phyloP scores from a whole-genome alignment of 92 coral and sea anemone genomes.

The Montipora capitata region DNA sequence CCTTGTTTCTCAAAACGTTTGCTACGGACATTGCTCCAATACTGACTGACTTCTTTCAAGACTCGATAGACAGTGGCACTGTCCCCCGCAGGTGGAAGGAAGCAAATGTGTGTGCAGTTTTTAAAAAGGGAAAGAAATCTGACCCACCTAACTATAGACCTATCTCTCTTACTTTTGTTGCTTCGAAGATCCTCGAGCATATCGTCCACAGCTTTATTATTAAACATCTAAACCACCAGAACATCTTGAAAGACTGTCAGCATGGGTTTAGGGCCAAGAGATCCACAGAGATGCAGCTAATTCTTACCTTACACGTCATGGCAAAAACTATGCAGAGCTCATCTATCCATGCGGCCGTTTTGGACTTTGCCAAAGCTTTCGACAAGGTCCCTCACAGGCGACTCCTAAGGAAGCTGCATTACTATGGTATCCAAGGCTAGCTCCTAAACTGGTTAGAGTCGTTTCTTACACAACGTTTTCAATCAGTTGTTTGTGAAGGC shows the following conservation, averaged over 20 bases:
- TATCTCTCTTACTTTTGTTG: conserved; percentile 54
- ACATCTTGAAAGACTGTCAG: conserved; percentile 20
- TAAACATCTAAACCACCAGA: conserved; percentile 34
- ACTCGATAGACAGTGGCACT: conserved; percentile 38
- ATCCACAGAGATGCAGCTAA: conserved; percentile 15
- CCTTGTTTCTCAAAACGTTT: conserved; percentile 55
- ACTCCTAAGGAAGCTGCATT: conserved; percentile 44
- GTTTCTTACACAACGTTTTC: conserved; percentile 36
- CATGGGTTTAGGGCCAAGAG: conserved; percentile 40
- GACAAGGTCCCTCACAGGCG: conserved; percentile 54
- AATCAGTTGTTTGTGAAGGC: conserved; percentile 46
- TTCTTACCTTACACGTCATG: conserved; percentile 45
- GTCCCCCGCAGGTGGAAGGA: conserved; percentile 39
- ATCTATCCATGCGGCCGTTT: conserved; percentile 38
- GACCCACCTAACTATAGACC: conserved; percentile 63
- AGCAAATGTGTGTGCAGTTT: background rate
- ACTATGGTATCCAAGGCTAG: conserved; percentile 7
- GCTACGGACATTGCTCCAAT: conserved; percentile 24
- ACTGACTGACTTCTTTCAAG: conserved; percentile 22
- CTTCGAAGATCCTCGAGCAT: conserved; percentile 62
- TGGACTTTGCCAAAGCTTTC: conserved; percentile 58
- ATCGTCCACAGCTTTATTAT: conserved; percentile 44
- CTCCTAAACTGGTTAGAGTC: conserved; percentile 57
- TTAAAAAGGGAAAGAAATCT: conserved; percentile 32
- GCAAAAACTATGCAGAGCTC: conserved; percentile 25